Evolutionary conservation across 2,113 vertebrate species (phyloP), one percentile per base, ranked within the genome.

Genomic region (Oreamnos americanus): DNA sequence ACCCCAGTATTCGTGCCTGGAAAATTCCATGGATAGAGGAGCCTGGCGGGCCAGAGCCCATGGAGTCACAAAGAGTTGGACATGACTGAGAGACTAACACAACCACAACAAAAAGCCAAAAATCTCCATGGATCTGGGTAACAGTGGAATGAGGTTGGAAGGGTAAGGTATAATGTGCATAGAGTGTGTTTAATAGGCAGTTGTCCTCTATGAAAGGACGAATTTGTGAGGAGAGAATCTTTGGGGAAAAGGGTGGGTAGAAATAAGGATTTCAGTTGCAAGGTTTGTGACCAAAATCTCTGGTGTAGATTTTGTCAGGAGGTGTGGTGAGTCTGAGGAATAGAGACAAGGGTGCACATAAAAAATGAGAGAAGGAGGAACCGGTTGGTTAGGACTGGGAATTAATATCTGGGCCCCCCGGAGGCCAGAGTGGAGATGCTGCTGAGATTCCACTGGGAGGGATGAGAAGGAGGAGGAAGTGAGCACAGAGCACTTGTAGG

Each of bases 21-120:
- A 36, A n/a, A 71, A 71, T 71, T 71, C n/a, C 9, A 21, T 36
- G 64, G n/a, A 1, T 71, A 36, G 64, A 71, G n/a, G n/a, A 36
- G 17, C n/a, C 17, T 71, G 64, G n/a, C 0, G 0, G n/a, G 64
- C 64, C 11, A 36, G 2, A 21, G 17, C n/a, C 64, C 64, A 11
- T 21, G n/a, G 64, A 71, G n/a, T 71, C n/a, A 71, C 64, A 71
- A 71, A 71, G 64, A 71, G 19, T 12, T 23, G 9, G n/a, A 71
- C n/a, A 21, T 0, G 9, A 36, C 64, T 36, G n/a, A 71, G n/a
- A 8, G 17, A 23, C 19, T 6, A 6, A 71, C 64, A 71, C n/a
- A 71, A 36, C 64, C 33, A 62, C 28, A 36, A 23, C n/a, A 21
- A 71, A 36, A 36, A 71, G 17, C 33, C 51, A 1, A 14, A 91